phyloP scores from a whole-genome alignment of 2,797 vertebrate species.

The Acrossocheilus fasciatus region DNA sequence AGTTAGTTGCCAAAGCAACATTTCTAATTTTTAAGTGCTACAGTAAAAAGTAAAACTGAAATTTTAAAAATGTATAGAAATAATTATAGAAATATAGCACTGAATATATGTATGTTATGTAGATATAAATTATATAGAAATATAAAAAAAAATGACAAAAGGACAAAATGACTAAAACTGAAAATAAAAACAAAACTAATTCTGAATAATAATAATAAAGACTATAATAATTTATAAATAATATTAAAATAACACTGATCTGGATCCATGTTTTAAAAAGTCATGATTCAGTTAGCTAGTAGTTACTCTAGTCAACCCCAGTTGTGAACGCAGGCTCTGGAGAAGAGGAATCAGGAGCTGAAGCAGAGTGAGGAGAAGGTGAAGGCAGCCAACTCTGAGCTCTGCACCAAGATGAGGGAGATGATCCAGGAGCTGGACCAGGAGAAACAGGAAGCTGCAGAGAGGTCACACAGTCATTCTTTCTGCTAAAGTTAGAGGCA shows the following conservation, averaged over 20 bases:
- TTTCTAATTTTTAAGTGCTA: neutral
- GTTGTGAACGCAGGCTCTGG: slow-evolving; percentile 71
- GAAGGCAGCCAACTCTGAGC: slow-evolving; percentile 86
- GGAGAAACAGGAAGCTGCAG: slow-evolving; percentile 91
- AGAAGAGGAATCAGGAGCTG: slow-evolving; percentile 80
- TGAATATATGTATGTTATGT: too few relatives aligned
- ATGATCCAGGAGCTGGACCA: slow-evolving; percentile 95
- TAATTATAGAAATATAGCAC: too few relatives aligned
- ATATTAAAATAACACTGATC: neutral
- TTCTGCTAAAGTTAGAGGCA: neutral
- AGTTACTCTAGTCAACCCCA: neutral
- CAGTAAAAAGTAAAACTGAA: too few relatives aligned
- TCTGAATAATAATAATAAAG: neutral
- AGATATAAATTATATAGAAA: neutral
- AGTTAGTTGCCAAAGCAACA: neutral
- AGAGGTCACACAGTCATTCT: slow-evolving; percentile 75
- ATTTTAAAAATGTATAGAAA: too few relatives aligned
- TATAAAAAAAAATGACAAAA: neutral
- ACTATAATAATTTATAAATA: neutral
- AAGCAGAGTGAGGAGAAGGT: slow-evolving; percentile 87
- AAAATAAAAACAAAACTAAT: neutral
- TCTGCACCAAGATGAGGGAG: slow-evolving; percentile 95
- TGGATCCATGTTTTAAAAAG: slow-evolving; percentile 5
- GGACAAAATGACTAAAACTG: neutral
- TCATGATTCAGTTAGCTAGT: neutral